These are phyloP conservation scores for Formicarius rufipectus DNA, from an alignment of 2,113 vertebrate species.

Conservation along the genomic window DNA sequence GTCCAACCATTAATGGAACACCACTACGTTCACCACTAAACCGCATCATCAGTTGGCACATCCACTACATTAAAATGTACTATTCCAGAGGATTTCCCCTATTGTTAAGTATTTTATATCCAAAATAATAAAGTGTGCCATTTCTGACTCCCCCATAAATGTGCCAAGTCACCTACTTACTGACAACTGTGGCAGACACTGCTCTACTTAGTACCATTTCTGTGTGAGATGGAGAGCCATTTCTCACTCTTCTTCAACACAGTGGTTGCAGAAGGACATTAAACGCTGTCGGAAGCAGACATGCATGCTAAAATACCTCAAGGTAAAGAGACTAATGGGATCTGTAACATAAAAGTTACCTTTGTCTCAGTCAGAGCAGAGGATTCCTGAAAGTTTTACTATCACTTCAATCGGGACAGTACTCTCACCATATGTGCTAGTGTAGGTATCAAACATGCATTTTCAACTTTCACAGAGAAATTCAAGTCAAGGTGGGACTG, in stretches of 20 bases:
- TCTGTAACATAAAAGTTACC: background rate
- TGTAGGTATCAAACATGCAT: background rate
- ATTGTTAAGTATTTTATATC: background rate
- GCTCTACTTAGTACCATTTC: background rate
- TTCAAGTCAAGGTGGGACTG: rapidly evolving
- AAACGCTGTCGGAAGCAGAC: background rate
- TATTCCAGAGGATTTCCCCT: background rate
- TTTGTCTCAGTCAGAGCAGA: background rate
- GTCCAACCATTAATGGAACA: background rate
- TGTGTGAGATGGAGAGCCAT: background rate
- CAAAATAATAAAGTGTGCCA: background rate
- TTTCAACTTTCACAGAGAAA: background rate
- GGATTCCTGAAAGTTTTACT: background rate
- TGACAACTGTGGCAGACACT: background rate
- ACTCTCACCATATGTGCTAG: too few relatives aligned
- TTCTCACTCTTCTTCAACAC: background rate
- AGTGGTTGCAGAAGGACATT: background rate
- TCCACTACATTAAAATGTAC: background rate
- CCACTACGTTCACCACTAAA: background rate
- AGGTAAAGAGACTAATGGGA: background rate
- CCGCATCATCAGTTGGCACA: background rate
- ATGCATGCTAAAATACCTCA: background rate
- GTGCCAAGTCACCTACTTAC: background rate
- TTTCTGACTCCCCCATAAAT: background rate
- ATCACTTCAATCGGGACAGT: background rate